phyloP scores from a whole-genome alignment of 2,888 invertebrate species.

The Callinectes sapidus region DNA sequence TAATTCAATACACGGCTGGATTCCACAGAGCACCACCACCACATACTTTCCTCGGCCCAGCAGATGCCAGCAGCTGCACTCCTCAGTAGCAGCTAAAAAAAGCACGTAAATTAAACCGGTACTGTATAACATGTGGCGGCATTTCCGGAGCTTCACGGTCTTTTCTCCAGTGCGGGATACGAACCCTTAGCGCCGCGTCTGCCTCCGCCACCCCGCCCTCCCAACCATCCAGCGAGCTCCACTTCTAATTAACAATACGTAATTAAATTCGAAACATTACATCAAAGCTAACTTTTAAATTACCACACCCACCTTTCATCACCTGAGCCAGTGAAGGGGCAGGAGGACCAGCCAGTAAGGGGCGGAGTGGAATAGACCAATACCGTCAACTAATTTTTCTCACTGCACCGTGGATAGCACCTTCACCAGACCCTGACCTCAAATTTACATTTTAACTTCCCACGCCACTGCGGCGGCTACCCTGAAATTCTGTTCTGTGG shows the following conservation, averaged over 20 bases:
- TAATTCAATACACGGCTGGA: too few relatives aligned
- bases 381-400: background rate
- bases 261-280: conserved; percentile 14
- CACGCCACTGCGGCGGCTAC: background rate
- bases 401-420: background rate
- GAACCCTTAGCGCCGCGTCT: background rate
- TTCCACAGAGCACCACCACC: too few relatives aligned
- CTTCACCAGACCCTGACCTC: background rate
- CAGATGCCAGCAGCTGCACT: too few relatives aligned
- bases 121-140: background rate
- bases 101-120: background rate
- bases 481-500: background rate
- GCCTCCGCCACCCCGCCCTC: background rate
- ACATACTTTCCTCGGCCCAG: too few relatives aligned
- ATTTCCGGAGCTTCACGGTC: background rate
- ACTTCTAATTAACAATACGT: background rate
- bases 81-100: background rate
- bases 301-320: background rate
- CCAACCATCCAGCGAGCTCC: background rate
- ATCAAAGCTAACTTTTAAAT: conserved; percentile 26
- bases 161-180: background rate
- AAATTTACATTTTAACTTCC: conserved; percentile 22
- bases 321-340: background rate
- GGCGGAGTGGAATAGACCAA: background rate
- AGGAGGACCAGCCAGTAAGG: background rate